Conservation (phyloP, 2,888 invertebrate species). For the Habroteleia sp. region DNA sequence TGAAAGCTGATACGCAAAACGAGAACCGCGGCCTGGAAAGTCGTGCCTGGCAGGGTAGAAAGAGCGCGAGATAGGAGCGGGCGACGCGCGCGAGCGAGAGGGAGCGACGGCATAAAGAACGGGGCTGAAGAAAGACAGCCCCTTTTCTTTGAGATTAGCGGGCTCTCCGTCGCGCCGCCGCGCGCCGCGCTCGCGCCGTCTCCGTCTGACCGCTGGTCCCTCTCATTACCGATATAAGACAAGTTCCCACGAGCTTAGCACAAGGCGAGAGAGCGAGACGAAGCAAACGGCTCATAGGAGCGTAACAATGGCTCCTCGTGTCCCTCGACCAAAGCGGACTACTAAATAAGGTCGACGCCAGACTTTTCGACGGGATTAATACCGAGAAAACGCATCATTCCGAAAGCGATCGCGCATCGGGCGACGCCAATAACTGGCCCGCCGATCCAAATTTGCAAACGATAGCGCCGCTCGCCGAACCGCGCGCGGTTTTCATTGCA, state of each 20-base stretch:
- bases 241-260: constrained; percentile 48
- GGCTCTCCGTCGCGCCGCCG: constrained; percentile 7
- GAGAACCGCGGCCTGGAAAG: constrained; percentile 16
- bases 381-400: constrained; percentile 7
- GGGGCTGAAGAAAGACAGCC: constrained; percentile 56
- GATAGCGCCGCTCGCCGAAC: neutral
- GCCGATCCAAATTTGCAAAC: neutral
- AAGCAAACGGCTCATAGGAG: constrained; percentile 56
- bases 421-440: constrained; percentile 4
- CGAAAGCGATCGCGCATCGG: constrained; percentile 13
- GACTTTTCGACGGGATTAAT: constrained; percentile 38
- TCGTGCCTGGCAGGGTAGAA: constrained; percentile 18
- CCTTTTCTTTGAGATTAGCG: constrained; percentile 34
- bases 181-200: constrained; percentile 1
- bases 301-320: constrained; percentile 65
- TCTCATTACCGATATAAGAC: constrained; percentile 56
- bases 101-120: constrained; percentile 44
- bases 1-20: constrained; percentile 38
- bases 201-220: constrained; percentile 21
- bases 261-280: constrained; percentile 43
- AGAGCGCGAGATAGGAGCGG: neutral
- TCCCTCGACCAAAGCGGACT: constrained; percentile 58
- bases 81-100: constrained; percentile 23
- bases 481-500: constrained; percentile 1
- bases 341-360: constrained; percentile 49